These are phyloP conservation scores for Lithophane leautieri DNA, from an alignment of 2,888 invertebrate species.

Conservation along the genomic window DNA sequence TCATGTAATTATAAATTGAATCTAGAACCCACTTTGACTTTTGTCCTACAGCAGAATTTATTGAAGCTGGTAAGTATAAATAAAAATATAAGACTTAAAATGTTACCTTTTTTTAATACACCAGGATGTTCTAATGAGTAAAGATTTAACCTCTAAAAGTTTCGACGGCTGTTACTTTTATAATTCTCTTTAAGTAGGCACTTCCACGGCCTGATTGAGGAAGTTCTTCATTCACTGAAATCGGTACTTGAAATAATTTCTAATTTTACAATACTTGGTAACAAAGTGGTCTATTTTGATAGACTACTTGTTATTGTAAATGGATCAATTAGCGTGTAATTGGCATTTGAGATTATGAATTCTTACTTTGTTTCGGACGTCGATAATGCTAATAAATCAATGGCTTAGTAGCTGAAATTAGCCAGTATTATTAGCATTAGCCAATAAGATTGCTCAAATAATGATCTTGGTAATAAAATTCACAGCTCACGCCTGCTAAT, in stretches of 20 bases:
- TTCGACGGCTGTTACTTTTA: slow-evolving; percentile 18
- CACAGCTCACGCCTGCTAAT: background rate
- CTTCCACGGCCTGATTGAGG: slow-evolving; percentile 1
- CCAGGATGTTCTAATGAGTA: slow-evolving; percentile 20
- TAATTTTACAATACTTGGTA: background rate
- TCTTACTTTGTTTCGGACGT: background rate
- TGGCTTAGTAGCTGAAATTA: background rate
- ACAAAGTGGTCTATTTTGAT: background rate
- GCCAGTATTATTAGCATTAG: background rate
- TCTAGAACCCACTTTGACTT: background rate
- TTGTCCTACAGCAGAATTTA: background rate
- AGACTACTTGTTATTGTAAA: background rate
- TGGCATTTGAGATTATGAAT: too few species aligned
- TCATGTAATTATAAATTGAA: accelerated
- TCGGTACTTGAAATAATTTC: slow-evolving; percentile 3
- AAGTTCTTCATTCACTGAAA: slow-evolving; percentile 4
- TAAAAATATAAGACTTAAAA: slow-evolving; percentile 7
- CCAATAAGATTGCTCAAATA: background rate
- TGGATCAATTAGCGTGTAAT: too few species aligned
- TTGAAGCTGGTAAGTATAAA: background rate
- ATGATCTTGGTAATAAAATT: background rate
- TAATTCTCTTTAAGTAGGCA: slow-evolving; percentile 37
- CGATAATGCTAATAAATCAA: background rate
- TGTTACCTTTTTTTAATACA: slow-evolving; percentile 31
- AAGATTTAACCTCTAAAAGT: slow-evolving; percentile 37